These are phyloP conservation scores for Rapana venosa DNA, from an alignment of 2,888 invertebrate genomes.

Conservation along the genomic window DNA sequence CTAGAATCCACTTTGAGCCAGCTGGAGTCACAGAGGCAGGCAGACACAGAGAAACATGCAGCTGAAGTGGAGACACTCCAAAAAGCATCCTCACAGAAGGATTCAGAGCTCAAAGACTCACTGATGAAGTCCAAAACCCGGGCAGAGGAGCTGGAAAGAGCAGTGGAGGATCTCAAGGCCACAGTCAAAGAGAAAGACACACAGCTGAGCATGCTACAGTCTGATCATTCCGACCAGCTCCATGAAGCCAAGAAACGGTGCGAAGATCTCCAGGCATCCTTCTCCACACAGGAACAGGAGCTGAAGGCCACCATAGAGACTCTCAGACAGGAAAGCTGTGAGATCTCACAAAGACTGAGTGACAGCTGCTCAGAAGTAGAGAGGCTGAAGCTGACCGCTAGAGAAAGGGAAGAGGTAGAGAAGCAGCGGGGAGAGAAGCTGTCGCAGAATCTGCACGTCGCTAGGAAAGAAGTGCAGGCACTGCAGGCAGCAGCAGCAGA, in stretches of 20 bases:
- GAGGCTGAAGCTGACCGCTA: not conserved
- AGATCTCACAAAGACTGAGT: not conserved
- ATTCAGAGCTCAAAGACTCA: not conserved
- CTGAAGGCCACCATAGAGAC: not conserved
- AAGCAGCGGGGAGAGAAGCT: not conserved
- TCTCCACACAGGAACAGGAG: not conserved
- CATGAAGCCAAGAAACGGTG: not conserved
- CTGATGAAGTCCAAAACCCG: not conserved
- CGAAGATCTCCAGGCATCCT: not conserved
- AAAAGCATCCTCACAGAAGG: constrained; percentile 13
- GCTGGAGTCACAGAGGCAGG: constrained; percentile 22
- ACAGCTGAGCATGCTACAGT: not conserved
- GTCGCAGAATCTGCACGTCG: not conserved
- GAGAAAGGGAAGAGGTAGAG: not conserved
- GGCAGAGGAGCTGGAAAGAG: constrained; percentile 22
- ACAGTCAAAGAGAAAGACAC: not conserved
- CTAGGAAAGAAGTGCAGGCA: not conserved
- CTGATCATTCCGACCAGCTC: not conserved
- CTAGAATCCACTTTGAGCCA: constrained; percentile 31
- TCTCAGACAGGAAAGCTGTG: not conserved
- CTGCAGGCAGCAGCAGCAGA: not conserved
- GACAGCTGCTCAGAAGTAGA: not conserved
- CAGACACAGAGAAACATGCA: not conserved
- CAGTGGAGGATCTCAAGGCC: not conserved
- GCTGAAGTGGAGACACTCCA: not conserved